phyloP scores from a whole-genome alignment of 2,888 invertebrate genomes.

The Synergus umbraculus region DNA sequence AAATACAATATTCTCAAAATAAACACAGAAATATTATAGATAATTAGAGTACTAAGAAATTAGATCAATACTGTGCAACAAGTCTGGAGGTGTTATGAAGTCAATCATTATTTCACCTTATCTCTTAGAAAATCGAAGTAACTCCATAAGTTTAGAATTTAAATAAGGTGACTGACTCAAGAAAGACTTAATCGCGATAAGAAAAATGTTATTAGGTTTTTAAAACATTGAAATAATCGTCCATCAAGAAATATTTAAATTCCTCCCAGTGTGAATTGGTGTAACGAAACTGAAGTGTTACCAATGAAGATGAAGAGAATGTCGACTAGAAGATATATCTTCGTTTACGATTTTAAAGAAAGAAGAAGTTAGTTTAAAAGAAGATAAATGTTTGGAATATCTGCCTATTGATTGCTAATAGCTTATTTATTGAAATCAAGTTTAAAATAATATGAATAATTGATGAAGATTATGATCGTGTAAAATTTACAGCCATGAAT shows the following conservation, averaged over 20 bases:
- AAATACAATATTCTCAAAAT: background rate
- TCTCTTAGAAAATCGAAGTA: conserved; percentile 10
- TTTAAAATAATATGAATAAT: background rate
- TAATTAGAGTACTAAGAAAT: conserved; percentile 19
- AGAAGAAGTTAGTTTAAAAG: background rate
- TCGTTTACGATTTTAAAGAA: background rate
- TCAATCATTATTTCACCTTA: conserved; percentile 25
- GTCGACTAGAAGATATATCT: background rate
- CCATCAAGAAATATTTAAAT: background rate
- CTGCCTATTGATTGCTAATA: background rate
- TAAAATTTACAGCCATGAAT: conserved; percentile 81
- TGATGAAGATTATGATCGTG: background rate
- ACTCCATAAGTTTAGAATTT: background rate
- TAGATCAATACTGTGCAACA: conserved; percentile 29
- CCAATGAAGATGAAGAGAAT: background rate
- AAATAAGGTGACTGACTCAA: background rate
- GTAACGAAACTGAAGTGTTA: conserved; percentile 7
- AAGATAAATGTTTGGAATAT: background rate
- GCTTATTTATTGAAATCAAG: background rate
- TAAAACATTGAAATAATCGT: background rate
- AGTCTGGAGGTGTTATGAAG: conserved; percentile 23
- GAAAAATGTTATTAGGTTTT: background rate
- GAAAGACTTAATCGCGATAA: background rate
- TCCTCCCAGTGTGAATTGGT: background rate
- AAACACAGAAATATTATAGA: background rate